Evolutionary conservation across 1,140 invertebrate genomes (phyloP).

Genomic region (Grapholita molesta): DNA sequence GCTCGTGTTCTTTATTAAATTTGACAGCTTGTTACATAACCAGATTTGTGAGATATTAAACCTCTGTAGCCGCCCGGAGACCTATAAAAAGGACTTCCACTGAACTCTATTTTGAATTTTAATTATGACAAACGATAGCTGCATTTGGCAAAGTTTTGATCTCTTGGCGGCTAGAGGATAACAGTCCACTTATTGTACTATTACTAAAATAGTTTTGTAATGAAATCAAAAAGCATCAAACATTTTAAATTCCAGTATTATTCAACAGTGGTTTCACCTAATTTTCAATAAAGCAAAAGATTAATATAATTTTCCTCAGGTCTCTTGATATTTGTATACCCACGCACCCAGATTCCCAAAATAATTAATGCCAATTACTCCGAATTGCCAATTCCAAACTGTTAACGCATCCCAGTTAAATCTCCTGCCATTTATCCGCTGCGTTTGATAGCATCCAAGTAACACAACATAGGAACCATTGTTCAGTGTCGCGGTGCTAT

Average conservation of each 20-base stretch:
- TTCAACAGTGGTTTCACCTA: too few species aligned
- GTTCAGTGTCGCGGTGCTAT: slow-evolving; percentile 29
- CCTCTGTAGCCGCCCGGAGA: not conserved
- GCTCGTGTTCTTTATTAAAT: not conserved
- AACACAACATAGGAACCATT: slow-evolving; percentile 16
- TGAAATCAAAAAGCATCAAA: too few species aligned
- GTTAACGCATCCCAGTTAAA: not conserved
- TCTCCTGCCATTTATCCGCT: slow-evolving; percentile 1
- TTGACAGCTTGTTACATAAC: not conserved
- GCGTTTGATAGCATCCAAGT: slow-evolving; percentile 9
- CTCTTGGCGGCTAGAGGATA: too few species aligned
- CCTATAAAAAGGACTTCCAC: too few species aligned
- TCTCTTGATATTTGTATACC: not conserved
- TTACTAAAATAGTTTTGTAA: too few species aligned
- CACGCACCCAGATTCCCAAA: not conserved
- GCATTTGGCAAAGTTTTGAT: too few species aligned
- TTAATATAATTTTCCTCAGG: not conserved
- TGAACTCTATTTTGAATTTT: too few species aligned
- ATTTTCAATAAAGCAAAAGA: not conserved
- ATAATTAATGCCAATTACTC: not conserved
- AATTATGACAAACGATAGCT: too few species aligned
- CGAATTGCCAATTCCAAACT: not conserved
- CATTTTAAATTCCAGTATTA: too few species aligned
- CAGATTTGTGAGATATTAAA: not conserved
- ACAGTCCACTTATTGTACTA: too few species aligned